phyloP scores from a whole-genome alignment of 2,888 invertebrate species.

The Linhomoeus sp. region DNA sequence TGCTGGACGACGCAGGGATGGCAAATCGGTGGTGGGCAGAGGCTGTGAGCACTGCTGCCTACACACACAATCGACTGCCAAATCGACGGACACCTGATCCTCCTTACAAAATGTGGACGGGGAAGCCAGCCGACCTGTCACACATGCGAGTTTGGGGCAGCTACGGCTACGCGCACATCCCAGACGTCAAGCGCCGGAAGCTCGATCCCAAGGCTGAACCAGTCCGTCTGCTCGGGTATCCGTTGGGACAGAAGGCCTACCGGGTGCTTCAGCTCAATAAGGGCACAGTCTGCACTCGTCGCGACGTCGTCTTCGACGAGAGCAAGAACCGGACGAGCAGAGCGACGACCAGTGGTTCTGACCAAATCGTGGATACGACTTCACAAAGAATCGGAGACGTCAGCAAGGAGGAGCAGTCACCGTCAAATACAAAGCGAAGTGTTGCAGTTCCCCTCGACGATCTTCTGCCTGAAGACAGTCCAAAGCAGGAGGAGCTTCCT shows the following conservation, averaged over 20 bases:
- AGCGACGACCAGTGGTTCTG: not conserved
- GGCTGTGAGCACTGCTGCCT: not conserved
- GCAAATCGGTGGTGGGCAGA: not conserved
- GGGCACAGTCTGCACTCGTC: not conserved
- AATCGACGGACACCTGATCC: not conserved
- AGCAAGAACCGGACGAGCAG: not conserved
- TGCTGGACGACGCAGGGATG: not conserved
- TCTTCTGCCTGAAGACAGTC: too few species aligned
- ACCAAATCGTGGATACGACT: too few species aligned
- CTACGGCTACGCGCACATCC: not conserved
- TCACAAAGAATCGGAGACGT: too few species aligned
- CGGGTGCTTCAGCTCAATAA: not conserved
- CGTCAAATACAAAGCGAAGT: too few species aligned
- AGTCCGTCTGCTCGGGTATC: not conserved
- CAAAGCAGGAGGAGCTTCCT: too few species aligned
- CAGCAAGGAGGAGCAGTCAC: too few species aligned
- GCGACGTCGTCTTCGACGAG: not conserved
- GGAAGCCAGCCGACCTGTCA: not conserved
- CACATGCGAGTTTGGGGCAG: not conserved
- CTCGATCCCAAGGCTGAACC: not conserved
- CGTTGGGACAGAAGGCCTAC: not conserved
- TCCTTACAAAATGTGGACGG: not conserved
- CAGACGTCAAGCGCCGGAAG: not conserved
- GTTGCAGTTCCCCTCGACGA: too few species aligned
- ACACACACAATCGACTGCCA: not conserved